A percentile compares a stretch with the other conserved stretches of the same genome.
phyloP scores from a whole-genome alignment of 2,888 invertebrate genomes.

The Thelaira solivaga region DNA sequence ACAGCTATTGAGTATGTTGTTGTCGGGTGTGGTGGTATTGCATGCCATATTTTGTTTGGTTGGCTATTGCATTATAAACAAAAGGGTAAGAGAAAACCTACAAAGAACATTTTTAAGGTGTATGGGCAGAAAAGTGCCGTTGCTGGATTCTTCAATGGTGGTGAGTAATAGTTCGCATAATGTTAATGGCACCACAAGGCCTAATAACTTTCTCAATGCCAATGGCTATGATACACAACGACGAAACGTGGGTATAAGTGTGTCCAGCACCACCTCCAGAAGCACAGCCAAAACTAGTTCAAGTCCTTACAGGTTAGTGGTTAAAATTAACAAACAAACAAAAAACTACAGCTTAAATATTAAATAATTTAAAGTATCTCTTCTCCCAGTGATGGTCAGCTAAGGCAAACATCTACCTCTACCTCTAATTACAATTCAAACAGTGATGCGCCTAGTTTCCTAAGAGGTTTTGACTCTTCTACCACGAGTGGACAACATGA shows the following conservation, averaged over 20 bases:
- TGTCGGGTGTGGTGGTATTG: slow-evolving; percentile 86
- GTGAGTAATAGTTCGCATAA: slow-evolving; percentile 87
- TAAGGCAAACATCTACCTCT: slow-evolving; percentile 89
- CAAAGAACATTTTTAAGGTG: slow-evolving; percentile 82
- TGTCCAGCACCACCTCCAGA: slow-evolving; percentile 94
- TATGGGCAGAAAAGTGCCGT: slow-evolving; percentile 88
- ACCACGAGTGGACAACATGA: slow-evolving; percentile 69
- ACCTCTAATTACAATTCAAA: slow-evolving; percentile 92
- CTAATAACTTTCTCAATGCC: slow-evolving; percentile 73
- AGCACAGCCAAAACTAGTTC: slow-evolving; percentile 97
- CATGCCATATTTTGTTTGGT: slow-evolving; percentile 91
- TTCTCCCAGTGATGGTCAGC: slow-evolving; percentile 84
- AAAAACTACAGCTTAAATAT: neutral
- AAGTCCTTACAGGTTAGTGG: slow-evolving; percentile 87
- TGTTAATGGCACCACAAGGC: slow-evolving; percentile 78
- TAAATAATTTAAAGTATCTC: slow-evolving; percentile 51
- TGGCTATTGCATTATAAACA: slow-evolving; percentile 92
- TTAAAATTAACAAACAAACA: neutral
- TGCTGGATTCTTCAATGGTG: slow-evolving; percentile 86
- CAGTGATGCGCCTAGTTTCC: slow-evolving; percentile 86
- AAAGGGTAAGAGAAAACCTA: slow-evolving; percentile 86
- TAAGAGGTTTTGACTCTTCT: slow-evolving; percentile 79
- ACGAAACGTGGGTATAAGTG: slow-evolving; percentile 93
- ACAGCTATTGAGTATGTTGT: slow-evolving; percentile 84
- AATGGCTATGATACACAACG: slow-evolving; percentile 80